A percentile compares a stretch with the other conserved stretches of the same genome.
Evolutionary conservation across 2,113 vertebrate genomes (phyloP).

Genomic region (Apteryx owenii): DNA sequence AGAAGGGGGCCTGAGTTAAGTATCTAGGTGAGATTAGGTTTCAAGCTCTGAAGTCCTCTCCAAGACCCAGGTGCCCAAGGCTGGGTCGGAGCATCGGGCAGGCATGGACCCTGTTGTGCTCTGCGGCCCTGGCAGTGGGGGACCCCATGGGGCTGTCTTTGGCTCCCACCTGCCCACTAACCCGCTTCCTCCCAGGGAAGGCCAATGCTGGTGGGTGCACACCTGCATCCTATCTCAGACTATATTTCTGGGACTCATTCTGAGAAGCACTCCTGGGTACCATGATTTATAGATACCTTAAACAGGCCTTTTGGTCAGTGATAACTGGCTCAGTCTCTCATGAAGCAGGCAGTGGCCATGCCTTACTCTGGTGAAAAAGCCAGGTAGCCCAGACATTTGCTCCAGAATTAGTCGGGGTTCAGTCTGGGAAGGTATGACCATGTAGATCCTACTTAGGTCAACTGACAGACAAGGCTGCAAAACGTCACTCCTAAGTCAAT

Average conservation of each 20-base stretch:
- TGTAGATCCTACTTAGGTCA: no score
- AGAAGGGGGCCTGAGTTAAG: neutral
- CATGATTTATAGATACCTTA: no score
- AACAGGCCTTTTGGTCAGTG: no score
- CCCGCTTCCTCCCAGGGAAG: neutral
- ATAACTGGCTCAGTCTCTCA: no score
- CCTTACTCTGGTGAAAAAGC: no score
- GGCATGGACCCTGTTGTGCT: neutral
- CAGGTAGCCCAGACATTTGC: no score
- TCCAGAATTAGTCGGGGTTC: no score
- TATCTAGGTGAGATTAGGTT: neutral
- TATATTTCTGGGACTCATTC: neutral
- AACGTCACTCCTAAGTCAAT: no score
- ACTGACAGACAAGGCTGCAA: no score
- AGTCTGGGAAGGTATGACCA: no score
- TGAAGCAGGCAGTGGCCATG: no score
- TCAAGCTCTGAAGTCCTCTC: neutral
- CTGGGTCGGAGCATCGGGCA: rapidly evolving
- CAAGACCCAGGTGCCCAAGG: neutral
- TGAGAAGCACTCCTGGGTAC: no score
- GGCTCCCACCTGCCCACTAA: neutral
- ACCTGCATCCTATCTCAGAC: neutral
- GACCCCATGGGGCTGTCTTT: neutral
- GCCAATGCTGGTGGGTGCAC: rapidly evolving
- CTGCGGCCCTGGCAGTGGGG: neutral